Evolutionary conservation across 2,888 invertebrate species (phyloP).

Genomic region (Nymphalis polychloros): DNA sequence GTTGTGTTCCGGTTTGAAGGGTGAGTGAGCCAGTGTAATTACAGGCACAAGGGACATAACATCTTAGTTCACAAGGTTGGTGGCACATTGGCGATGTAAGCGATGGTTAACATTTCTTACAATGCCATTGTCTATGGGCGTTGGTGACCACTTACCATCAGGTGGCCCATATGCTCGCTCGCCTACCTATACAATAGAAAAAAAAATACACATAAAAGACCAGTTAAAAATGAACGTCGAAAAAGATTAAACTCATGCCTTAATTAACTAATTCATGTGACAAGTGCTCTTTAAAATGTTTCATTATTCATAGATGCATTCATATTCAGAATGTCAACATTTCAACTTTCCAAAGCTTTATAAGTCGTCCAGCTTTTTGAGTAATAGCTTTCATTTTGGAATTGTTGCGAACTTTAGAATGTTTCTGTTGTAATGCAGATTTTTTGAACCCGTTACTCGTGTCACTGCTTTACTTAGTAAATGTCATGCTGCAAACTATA

Average conservation of each 20-base stretch:
- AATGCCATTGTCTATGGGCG: too few species aligned
- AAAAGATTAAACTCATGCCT: background rate
- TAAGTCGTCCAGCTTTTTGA: slow-evolving; percentile 13
- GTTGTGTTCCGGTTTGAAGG: too few species aligned
- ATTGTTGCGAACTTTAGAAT: slow-evolving; percentile 20
- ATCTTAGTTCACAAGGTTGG: too few species aligned
- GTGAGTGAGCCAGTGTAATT: too few species aligned
- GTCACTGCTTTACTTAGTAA: slow-evolving; percentile 19
- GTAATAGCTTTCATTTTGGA: slow-evolving; percentile 18
- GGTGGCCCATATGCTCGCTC: too few species aligned
- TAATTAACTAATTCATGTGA: background rate
- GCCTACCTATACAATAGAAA: too few species aligned
- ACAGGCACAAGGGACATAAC: too few species aligned
- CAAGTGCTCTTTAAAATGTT: background rate
- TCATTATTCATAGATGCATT: background rate
- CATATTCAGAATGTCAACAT: slow-evolving; percentile 10
- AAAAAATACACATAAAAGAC: too few species aligned
- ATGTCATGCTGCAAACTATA: slow-evolving; percentile 1
- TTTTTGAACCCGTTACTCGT: slow-evolving; percentile 24
- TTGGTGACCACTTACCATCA: too few species aligned
- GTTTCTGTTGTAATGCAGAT: slow-evolving; percentile 23
- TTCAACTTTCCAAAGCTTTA: slow-evolving; percentile 9
- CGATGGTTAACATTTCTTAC: too few species aligned
- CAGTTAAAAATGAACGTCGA: too few species aligned
- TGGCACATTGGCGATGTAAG: too few species aligned